Evolutionary conservation across 2,888 invertebrate genomes (phyloP).

Genomic region (Ophion ventricosus): DNA sequence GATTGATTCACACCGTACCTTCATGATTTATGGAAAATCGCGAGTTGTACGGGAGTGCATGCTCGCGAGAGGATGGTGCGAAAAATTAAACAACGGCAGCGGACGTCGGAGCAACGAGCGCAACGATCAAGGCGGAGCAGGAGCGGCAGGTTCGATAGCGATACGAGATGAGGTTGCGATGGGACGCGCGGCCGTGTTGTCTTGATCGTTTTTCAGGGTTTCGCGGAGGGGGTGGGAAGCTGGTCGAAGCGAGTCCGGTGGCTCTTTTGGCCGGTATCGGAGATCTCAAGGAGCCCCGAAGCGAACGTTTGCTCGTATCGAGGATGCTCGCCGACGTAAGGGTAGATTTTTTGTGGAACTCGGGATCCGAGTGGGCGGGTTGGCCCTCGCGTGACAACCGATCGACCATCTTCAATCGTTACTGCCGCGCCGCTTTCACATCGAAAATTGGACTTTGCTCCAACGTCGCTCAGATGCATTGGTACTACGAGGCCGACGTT

Average conservation of each 20-base stretch:
- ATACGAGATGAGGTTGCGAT: not conserved
- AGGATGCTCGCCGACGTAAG: conserved; percentile 91
- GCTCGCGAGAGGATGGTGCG: conserved; percentile 80
- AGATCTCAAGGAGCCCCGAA: conserved; percentile 77
- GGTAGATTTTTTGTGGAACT: conserved; percentile 96
- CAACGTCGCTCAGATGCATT: conserved; percentile 92
- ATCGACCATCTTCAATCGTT: conserved; percentile 91
- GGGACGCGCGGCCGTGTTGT: not conserved
- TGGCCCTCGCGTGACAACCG: conserved; percentile 86
- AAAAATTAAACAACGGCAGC: conserved; percentile 75
- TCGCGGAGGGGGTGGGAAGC: conserved; percentile 43
- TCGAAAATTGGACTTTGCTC: conserved; percentile 94
- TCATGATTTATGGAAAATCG: conserved; percentile 81
- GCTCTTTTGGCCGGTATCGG: conserved; percentile 78
- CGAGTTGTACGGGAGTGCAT: conserved; percentile 79
- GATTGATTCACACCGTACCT: conserved; percentile 76
- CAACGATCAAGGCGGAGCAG: not conserved
- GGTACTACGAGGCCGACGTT: conserved; percentile 93
- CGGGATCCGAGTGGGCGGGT: conserved; percentile 92
- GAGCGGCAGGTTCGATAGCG: conserved; percentile 1
- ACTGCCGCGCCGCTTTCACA: conserved; percentile 94
- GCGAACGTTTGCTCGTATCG: conserved; percentile 84
- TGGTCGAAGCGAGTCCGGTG: conserved; percentile 77
- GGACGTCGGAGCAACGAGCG: conserved; percentile 17
- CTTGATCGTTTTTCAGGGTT: not conserved